A percentile compares a stretch with the other conserved stretches of the same genome.
phyloP scores from a whole-genome alignment of 2,113 vertebrate genomes.

The Amia ocellicauda region DNA sequence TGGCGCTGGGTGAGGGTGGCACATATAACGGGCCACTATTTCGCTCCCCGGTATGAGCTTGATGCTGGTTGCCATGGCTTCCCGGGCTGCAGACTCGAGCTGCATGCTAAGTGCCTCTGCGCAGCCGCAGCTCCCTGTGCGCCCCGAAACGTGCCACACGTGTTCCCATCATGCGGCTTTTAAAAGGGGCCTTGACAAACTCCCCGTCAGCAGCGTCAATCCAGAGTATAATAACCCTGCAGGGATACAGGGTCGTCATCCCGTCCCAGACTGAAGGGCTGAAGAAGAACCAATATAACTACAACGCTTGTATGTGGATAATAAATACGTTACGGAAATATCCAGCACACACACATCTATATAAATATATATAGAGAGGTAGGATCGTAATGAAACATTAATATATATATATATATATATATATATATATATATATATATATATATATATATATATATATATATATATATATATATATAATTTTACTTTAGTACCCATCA shows the following conservation, averaged over 20 bases:
- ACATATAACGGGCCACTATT: too few relatives aligned
- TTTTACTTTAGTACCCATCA: too few relatives aligned
- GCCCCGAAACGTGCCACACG: not conserved
- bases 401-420: too few relatives aligned
- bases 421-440: too few relatives aligned
- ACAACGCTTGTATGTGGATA: not conserved
- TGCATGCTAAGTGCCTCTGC: constrained; percentile 20
- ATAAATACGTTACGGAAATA: not conserved
- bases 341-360: not conserved
- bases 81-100: constrained; percentile 4
- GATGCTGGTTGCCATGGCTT: constrained; percentile 21
- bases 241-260: not conserved
- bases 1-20: too few relatives aligned
- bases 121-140: constrained; percentile 4
- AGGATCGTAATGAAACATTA: too few relatives aligned
- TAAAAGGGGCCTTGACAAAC: constrained; percentile 8
- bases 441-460: too few relatives aligned
- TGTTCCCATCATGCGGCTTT: constrained; percentile 5
- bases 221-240: not conserved
- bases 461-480: too few relatives aligned
- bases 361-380: too few relatives aligned
- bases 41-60: not conserved
- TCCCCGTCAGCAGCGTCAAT: not conserved
- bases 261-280: not conserved
- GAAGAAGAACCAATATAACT: not conserved